phyloP scores from a whole-genome alignment of 2,113 vertebrate species.

The Sialia sialis region DNA sequence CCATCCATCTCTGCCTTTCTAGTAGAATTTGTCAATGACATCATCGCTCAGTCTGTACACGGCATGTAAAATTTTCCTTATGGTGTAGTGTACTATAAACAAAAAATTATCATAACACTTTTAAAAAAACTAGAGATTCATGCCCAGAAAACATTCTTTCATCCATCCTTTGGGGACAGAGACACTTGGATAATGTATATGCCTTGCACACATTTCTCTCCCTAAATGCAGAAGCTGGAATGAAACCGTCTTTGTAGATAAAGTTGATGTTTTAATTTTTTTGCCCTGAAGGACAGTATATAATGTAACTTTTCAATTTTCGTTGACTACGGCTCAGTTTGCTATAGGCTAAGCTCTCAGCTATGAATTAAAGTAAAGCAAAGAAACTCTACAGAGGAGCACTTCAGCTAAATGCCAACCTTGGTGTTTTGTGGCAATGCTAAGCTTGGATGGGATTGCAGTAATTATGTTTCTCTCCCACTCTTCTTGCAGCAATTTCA shows the following conservation, averaged over 20 bases:
- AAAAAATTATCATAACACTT: neutral
- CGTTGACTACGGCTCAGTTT: neutral
- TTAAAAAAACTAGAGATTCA: neutral
- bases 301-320: slow-evolving; percentile 30
- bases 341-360: slow-evolving; percentile 9
- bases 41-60: neutral
- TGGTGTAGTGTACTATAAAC: neutral
- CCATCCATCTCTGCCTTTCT: neutral
- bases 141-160: slow-evolving; percentile 27
- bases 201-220: neutral
- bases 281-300: slow-evolving; percentile 16
- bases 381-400: neutral
- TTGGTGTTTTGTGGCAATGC: neutral
- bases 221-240: slow-evolving; percentile 15
- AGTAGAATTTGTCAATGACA: neutral
- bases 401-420: neutral
- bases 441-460: neutral
- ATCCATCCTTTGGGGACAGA: slow-evolving; percentile 12
- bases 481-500: neutral
- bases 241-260: neutral
- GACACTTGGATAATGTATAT: slow-evolving; percentile 5
- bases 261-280: slow-evolving; percentile 41
- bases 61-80: neutral
- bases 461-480: neutral
- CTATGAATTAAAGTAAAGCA: slow-evolving; percentile 25